Percentiles rank a stretch among this genome's conserved stretches.
Conservation (phyloP, 2,113 vertebrate species). For the Anarhynchus alexandrinus region DNA sequence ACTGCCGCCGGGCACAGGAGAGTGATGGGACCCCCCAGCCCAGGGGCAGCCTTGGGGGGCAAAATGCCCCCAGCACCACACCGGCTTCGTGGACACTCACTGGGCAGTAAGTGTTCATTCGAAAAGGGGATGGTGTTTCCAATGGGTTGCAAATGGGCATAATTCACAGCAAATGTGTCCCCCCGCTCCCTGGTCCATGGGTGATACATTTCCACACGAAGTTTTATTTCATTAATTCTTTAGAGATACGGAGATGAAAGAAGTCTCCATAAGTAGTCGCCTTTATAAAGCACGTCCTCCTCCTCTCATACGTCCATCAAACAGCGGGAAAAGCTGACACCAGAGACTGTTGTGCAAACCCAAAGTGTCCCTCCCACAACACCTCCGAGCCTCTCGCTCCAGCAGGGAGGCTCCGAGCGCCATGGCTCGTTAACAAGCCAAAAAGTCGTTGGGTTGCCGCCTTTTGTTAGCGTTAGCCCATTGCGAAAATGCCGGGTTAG, state of each 20-base stretch:
- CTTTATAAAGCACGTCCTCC: neutral
- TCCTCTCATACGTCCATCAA: neutral
- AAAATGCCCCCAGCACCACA: too few relatives aligned
- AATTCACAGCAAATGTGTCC: neutral
- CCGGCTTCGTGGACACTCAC: neutral
- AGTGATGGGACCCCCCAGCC: too few relatives aligned
- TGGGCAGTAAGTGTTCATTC: neutral
- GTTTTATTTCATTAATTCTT: neutral
- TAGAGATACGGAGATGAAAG: neutral
- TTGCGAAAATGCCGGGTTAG: neutral
- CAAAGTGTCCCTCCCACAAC: fast-evolving
- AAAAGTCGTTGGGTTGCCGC: neutral
- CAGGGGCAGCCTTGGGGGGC: too few relatives aligned
- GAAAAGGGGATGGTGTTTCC: neutral
- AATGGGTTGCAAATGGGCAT: neutral
- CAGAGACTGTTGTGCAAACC: neutral
- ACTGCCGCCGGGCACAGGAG: neutral
- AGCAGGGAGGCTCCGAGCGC: neutral
- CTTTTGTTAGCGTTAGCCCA: neutral
- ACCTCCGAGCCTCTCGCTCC: neutral
- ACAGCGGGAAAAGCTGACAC: fast-evolving
- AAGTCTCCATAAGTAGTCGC: neutral
- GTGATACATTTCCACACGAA: neutral
- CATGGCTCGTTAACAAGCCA: neutral
- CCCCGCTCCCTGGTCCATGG: neutral